A percentile compares a stretch with the other conserved stretches of the same genome.
Evolutionary conservation across 2,888 invertebrate species (phyloP).

Genomic region (Polymixis flavicincta): DNA sequence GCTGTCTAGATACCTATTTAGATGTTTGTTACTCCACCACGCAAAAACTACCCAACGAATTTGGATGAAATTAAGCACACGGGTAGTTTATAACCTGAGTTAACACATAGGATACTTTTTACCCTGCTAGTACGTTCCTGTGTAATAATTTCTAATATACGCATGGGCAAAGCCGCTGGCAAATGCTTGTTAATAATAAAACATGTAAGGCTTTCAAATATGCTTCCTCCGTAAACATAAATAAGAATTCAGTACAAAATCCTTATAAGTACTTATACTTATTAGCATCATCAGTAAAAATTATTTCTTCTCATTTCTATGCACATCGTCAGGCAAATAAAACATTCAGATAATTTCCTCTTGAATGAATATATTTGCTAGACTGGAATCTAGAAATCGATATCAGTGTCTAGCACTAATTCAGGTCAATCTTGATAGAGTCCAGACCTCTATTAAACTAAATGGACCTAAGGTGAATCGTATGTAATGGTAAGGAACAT

Average conservation of each 20-base stretch:
- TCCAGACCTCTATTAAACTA: constrained; percentile 72
- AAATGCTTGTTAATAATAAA: too few relatives aligned
- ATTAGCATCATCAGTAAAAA: background rate
- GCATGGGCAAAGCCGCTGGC: too few relatives aligned
- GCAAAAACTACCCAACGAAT: too few relatives aligned
- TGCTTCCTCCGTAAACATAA: too few relatives aligned
- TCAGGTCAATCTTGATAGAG: constrained; percentile 73
- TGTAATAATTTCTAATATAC: background rate
- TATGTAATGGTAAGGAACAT: constrained; percentile 63
- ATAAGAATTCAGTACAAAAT: background rate
- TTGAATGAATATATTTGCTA: constrained; percentile 52
- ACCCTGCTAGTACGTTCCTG: too few relatives aligned
- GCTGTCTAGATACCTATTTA: too few relatives aligned
- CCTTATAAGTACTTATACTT: background rate
- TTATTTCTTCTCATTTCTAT: background rate
- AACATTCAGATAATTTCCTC: constrained; percentile 26
- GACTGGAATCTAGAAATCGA: constrained; percentile 59
- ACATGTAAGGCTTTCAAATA: background rate
- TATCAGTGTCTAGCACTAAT: constrained; percentile 67
- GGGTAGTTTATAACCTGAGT: too few relatives aligned
- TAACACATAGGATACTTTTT: too few relatives aligned
- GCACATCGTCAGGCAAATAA: constrained; percentile 7
- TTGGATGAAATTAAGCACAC: too few relatives aligned
- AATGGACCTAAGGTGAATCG: constrained; percentile 71
- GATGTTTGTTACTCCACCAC: too few relatives aligned